Evolutionary conservation across 2,113 vertebrate species (phyloP).

Genomic region (Phodopus roborovskii): DNA sequence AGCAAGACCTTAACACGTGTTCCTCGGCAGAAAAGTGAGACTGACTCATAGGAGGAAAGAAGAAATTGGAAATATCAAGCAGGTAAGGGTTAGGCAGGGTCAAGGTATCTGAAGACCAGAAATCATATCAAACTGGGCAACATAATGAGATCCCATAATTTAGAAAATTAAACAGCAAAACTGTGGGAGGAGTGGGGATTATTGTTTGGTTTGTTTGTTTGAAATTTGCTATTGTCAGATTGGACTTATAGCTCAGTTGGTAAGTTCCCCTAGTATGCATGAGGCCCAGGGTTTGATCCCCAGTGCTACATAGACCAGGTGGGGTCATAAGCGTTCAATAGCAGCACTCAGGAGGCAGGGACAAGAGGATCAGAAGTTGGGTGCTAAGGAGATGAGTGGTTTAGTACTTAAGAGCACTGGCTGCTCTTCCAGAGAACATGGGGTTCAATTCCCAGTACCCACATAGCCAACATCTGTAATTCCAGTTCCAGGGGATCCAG

Average conservation of each 20-base stretch:
- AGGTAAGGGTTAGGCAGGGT: slow-evolving; percentile 8
- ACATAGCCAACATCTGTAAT: neutral
- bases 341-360: neutral
- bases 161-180: neutral
- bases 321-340: neutral
- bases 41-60: neutral
- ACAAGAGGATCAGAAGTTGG: neutral
- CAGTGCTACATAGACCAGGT: neutral
- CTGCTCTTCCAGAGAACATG: neutral
- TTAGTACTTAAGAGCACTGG: neutral
- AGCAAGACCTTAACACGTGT: slow-evolving; percentile 47
- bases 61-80: slow-evolving; percentile 23
- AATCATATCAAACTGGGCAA: neutral
- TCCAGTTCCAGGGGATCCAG: neutral
- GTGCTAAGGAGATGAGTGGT: neutral
- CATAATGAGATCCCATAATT: neutral
- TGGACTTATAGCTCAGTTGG: neutral
- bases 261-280: neutral
- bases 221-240: neutral
- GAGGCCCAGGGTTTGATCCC: neutral
- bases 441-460: neutral
- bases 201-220: neutral
- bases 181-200: neutral
- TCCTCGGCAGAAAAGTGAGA: slow-evolving; percentile 44
- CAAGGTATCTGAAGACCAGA: neutral